These are phyloP conservation scores for Glossosoma conforme DNA, from an alignment of 1,140 invertebrate species.

Conservation along the genomic window DNA sequence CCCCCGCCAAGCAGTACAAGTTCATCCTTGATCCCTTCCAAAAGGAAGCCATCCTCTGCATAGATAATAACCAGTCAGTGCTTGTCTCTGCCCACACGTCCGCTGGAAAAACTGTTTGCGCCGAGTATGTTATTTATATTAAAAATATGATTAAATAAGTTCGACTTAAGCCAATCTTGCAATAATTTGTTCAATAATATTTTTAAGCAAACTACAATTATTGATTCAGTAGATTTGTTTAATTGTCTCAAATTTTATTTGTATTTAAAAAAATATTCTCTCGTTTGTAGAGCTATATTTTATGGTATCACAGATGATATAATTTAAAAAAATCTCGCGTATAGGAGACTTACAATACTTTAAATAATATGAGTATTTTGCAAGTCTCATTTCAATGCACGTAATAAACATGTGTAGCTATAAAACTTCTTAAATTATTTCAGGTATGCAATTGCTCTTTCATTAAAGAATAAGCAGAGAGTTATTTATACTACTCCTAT, in stretches of 20 bases:
- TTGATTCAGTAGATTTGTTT: too few species aligned
- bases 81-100: constrained; percentile 98
- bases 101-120: constrained; percentile 99
- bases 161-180: not conserved
- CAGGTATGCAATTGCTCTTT: constrained; percentile 70
- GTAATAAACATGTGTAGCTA: constrained; percentile 3
- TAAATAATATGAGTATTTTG: too few species aligned
- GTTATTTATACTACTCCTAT: constrained; percentile 99
- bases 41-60: constrained; percentile 93
- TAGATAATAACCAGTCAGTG: constrained; percentile 97
- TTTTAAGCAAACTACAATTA: too few species aligned
- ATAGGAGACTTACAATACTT: too few species aligned
- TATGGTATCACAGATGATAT: too few species aligned
- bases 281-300: too few species aligned
- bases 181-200: too few species aligned
- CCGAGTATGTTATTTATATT: constrained; percentile 71
- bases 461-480: constrained; percentile 66
- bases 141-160: not conserved
- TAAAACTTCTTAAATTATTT: constrained; percentile 29
- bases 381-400: too few species aligned
- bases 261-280: too few species aligned
- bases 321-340: too few species aligned
- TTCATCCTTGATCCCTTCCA: constrained; percentile 98
- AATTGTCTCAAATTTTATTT: too few species aligned
- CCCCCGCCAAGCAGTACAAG: constrained; percentile 88